Base-by-base conservation (phyloP, 2,797 vertebrate genomes). In the Dryobates pubescens region DNA sequence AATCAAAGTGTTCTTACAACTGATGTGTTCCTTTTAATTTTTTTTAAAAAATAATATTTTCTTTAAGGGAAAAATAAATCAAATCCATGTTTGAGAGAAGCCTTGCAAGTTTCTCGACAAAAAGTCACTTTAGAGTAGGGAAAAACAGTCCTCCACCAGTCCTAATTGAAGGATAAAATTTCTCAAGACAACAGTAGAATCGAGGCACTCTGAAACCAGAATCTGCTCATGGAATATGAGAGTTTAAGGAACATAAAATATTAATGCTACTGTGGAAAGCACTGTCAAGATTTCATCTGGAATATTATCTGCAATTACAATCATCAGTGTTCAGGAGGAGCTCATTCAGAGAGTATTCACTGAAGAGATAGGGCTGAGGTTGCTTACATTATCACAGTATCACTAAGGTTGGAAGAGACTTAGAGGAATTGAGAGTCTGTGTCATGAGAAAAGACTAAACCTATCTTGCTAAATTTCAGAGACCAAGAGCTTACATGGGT, bases 211-310 rank as follows among this genome's bases (percentile, higher is more conserved):
- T 47, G 59, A 85, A 77, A 93, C 26, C 47, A 65, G 69, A 93
- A 82, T 34, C 36, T 77, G 70, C 51, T 78, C 34, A n/a, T 45
- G 47, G 70, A 88, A 81, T 72, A 8, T 2, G 63, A 78, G 63
- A 91, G 72, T 75, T 89, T 91, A 93, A 83, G 76, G 56, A 95
- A 90, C 10, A 70, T 81, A 67, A 94, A 95, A 75, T 92, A 92
- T 86, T 90, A 89, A 89, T 57, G 38, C 8, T 83, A 24, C 70
- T 70, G 53, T 26, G 73, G 73, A 91, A 86, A 93, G 76, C 15
- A 36, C 51, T 67, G 67, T 69, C 51, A 89, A 80, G 67, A 81
- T 72, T 90, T 89, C 67, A 57, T 83, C n/a, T 72, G 68, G 59
- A 95, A 64, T 75, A 61, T 77, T 67, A 88, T 78, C 72, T 86